phyloP scores from a whole-genome alignment of 2,888 invertebrate genomes.

The Ligdia adustata region DNA sequence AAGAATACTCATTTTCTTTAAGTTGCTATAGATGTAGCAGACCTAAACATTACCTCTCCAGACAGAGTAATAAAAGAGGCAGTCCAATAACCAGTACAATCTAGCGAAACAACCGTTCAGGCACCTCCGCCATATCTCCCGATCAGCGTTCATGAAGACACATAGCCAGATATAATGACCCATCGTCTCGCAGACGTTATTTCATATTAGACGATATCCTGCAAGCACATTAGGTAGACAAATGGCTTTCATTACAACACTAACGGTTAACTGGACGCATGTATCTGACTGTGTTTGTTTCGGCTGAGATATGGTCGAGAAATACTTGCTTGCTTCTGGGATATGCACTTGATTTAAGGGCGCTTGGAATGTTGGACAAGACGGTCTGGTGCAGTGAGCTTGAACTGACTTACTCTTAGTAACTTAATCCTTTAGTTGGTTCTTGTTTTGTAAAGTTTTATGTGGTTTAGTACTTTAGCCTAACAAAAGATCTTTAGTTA shows the following conservation, averaged over 20 bases:
- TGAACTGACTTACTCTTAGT: too few relatives aligned
- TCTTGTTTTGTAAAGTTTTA: too few relatives aligned
- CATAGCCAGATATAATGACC: constrained; percentile 58
- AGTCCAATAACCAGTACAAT: constrained; percentile 11
- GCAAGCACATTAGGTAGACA: constrained; percentile 70
- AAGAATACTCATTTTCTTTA: too few relatives aligned
- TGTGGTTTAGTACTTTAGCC: too few relatives aligned
- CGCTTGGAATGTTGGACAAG: background rate
- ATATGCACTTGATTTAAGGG: constrained; percentile 8
- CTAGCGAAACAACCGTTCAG: constrained; percentile 24
- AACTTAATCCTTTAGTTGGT: too few relatives aligned
- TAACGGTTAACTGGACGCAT: constrained; percentile 42
- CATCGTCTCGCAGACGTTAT: constrained; percentile 63
- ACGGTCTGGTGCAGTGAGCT: too few relatives aligned
- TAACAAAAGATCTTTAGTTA: too few relatives aligned
- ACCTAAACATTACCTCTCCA: constrained; percentile 5
- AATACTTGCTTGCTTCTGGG: background rate
- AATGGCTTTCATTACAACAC: constrained; percentile 69
- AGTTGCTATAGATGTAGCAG: background rate
- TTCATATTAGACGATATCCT: constrained; percentile 75
- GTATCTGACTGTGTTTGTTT: constrained; percentile 24
- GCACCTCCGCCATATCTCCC: constrained; percentile 58
- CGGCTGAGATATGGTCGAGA: background rate
- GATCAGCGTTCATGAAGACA: constrained; percentile 68
- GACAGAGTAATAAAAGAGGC: constrained; percentile 12